Evolutionary conservation across 2,888 invertebrate genomes (phyloP).

Genomic region (Calliphora vomitoria): DNA sequence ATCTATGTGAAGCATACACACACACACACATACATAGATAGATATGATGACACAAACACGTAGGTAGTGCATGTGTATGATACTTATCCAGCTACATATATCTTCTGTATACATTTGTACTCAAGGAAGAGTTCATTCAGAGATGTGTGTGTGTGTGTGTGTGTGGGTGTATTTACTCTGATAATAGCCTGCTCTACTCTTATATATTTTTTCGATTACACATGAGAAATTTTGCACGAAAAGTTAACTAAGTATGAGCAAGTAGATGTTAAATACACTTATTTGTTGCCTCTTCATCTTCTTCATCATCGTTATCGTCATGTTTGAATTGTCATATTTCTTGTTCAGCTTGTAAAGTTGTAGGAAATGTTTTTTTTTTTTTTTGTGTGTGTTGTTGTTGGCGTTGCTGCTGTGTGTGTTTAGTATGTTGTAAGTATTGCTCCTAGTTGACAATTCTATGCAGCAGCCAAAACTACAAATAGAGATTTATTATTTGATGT

Average conservation of each 20-base stretch:
- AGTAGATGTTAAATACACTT: slow-evolving; percentile 27
- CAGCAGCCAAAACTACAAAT: slow-evolving; percentile 55
- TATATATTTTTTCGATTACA: slow-evolving; percentile 5
- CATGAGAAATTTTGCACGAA: slow-evolving; percentile 41
- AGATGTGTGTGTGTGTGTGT: neutral
- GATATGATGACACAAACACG: slow-evolving; percentile 33
- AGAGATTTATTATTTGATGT: slow-evolving; percentile 70
- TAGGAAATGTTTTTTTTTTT: neutral
- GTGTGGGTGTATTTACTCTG: neutral
- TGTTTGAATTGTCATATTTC: slow-evolving; percentile 41
- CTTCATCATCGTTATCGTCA: neutral
- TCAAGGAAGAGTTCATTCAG: too few relatives aligned
- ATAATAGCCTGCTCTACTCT: slow-evolving; percentile 19
- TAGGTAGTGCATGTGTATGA: slow-evolving; percentile 2
- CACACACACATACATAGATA: neutral
- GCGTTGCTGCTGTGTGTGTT: neutral
- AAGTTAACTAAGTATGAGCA: slow-evolving; percentile 12
- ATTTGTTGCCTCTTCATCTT: slow-evolving; percentile 18
- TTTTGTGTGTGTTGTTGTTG: too few relatives aligned
- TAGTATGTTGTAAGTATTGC: neutral
- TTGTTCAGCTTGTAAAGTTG: slow-evolving; percentile 19
- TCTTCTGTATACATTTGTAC: neutral
- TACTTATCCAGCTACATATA: slow-evolving; percentile 24
- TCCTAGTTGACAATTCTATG: slow-evolving; percentile 13
- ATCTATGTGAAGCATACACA: slow-evolving; percentile 6